phyloP scores from a whole-genome alignment of 1,140 invertebrate species.

The Scylla paramamosain region DNA sequence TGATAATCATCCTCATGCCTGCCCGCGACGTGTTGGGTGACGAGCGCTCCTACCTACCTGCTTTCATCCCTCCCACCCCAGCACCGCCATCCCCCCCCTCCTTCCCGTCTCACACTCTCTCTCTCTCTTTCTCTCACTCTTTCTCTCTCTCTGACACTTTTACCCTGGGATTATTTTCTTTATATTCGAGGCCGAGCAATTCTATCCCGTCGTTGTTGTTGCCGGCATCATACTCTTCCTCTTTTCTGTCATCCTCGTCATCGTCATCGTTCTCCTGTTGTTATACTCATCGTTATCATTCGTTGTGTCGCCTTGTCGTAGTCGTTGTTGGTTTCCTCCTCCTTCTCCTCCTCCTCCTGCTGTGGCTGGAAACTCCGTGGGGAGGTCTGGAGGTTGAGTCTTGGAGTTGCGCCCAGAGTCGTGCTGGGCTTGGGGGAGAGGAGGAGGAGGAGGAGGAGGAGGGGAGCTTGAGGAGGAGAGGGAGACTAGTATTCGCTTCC shows the following conservation, averaged over 20 bases:
- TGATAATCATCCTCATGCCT: neutral
- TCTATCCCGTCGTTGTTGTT: neutral
- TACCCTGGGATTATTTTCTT: neutral
- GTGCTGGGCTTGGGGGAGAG: neutral
- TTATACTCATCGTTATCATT: neutral
- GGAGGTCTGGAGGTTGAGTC: neutral
- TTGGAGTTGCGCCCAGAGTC: neutral
- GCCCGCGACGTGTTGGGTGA: neutral
- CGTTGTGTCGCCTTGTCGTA: neutral
- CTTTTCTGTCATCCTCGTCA: neutral
- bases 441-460: neutral
- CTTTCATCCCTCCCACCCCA: neutral
- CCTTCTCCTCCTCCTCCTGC: neutral
- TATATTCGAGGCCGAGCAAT: neutral
- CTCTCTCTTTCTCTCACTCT: neutral
- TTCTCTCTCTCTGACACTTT: conserved; percentile 38
- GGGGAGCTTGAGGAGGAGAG: neutral
- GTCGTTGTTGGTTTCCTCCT: neutral
- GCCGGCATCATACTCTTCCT: neutral
- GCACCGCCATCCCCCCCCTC: neutral
- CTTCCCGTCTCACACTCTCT: neutral
- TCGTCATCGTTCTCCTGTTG: neutral
- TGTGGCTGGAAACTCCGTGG: neutral
- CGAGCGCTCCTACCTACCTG: neutral
- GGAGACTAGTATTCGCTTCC: conserved; percentile 13